These are phyloP conservation scores for Paratrypauchen microcephalus DNA, from an alignment of 2,797 vertebrate genomes.

Conservation along the genomic window DNA sequence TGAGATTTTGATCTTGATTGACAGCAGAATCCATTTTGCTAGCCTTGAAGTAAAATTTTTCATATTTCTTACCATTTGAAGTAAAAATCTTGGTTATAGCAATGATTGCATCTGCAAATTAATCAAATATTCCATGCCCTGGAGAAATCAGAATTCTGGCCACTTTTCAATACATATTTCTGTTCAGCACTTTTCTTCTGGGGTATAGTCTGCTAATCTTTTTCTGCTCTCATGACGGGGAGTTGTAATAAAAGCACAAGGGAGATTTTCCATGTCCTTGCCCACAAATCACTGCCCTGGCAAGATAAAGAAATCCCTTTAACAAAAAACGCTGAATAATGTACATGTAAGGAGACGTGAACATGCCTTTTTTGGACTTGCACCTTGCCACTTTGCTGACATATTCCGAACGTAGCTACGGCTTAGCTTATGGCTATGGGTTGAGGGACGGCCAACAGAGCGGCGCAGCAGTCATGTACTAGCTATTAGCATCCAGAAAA, in stretches of 20 bases:
- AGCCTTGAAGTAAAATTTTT: constrained; percentile 16
- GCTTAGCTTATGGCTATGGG: constrained; percentile 26
- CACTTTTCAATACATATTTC: constrained; percentile 8
- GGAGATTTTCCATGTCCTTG: constrained; percentile 34
- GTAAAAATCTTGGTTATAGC: constrained; percentile 8
- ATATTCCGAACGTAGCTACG: constrained; percentile 31
- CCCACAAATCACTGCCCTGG: constrained; percentile 32
- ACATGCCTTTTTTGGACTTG: constrained; percentile 25
- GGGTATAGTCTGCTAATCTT: constrained; percentile 10
- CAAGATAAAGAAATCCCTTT: constrained; percentile 42
- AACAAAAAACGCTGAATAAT: constrained; percentile 42
- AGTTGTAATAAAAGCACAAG: constrained; percentile 42
- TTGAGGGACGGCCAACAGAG: constrained; percentile 23
- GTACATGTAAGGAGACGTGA: constrained; percentile 27
- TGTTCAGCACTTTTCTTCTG: constrained; percentile 19
- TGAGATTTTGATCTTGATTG: constrained; percentile 48
- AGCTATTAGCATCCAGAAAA: constrained; percentile 44
- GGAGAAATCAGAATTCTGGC: neutral
- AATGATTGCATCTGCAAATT: neutral
- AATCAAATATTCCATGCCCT: neutral
- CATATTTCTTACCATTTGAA: neutral
- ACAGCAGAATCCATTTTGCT: constrained; percentile 40
- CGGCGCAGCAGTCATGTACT: constrained; percentile 11
- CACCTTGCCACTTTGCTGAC: constrained; percentile 21
- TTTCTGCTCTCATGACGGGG: constrained; percentile 32